A percentile compares a stretch with the other conserved stretches of the same genome.
Conservation (phyloP, 1,140 invertebrate species). For the Cotesia glomerata region DNA sequence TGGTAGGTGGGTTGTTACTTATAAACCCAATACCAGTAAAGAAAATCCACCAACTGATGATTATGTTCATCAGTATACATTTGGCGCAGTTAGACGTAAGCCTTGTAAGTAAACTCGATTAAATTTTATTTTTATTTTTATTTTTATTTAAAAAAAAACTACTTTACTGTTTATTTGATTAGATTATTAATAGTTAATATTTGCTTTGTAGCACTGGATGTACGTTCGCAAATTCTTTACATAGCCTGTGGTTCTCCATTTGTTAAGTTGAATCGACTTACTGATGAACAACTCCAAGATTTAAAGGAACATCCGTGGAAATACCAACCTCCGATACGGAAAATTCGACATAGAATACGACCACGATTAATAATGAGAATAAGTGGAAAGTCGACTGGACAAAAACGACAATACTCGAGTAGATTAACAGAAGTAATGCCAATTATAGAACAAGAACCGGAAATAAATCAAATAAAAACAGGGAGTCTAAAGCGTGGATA, state of each 20-base stretch:
- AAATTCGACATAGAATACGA: slow-evolving; percentile 34
- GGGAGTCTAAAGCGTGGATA: not conserved
- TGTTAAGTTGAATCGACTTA: slow-evolving; percentile 58
- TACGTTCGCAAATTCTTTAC: slow-evolving; percentile 54
- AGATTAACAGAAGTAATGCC: slow-evolving; percentile 3
- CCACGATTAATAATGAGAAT: slow-evolving; percentile 35
- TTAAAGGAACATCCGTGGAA: slow-evolving; percentile 48
- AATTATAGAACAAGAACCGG: slow-evolving; percentile 7
- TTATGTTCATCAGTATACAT: slow-evolving; percentile 62
- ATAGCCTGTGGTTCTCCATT: slow-evolving; percentile 58
- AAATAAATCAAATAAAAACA: not conserved
- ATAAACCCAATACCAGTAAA: slow-evolving; percentile 53
- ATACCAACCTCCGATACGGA: slow-evolving; percentile 39
- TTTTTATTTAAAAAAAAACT: not conserved
- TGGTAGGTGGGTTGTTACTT: slow-evolving; percentile 53
- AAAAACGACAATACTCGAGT: slow-evolving; percentile 1
- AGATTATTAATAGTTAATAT: too few species aligned
- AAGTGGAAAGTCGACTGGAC: not conserved
- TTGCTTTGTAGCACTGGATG: slow-evolving; percentile 42
- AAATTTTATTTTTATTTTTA: slow-evolving; percentile 8
- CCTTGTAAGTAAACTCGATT: slow-evolving; percentile 46
- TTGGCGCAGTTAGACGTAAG: slow-evolving; percentile 53
- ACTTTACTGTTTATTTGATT: too few species aligned
- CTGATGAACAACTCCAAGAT: slow-evolving; percentile 49
- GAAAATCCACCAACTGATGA: slow-evolving; percentile 53